Percentiles rank a stretch among this genome's conserved stretches.
Conservation (phyloP, 2,797 vertebrate species). For the Eulemur mongoz region DNA sequence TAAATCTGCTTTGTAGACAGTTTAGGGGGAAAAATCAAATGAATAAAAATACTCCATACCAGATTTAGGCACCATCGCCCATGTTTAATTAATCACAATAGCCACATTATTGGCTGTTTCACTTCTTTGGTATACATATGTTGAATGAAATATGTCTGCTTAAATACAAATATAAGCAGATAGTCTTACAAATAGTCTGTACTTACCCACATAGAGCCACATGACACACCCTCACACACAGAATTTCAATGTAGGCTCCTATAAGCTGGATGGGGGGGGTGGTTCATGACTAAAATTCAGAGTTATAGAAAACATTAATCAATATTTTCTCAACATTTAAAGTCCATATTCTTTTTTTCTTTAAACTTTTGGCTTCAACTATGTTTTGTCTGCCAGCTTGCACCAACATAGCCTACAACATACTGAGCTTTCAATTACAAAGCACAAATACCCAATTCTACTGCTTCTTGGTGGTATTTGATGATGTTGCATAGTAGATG, state of each 20-base stretch:
- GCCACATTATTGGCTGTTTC: conserved; percentile 3
- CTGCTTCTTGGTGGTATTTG: neutral
- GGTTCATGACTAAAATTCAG: neutral
- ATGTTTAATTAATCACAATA: conserved; percentile 20
- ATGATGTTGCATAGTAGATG: neutral
- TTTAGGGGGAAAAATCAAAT: neutral
- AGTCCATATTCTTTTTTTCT: neutral
- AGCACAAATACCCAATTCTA: neutral
- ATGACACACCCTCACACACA: neutral
- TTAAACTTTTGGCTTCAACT: conserved; percentile 30
- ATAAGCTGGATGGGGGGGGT: neutral
- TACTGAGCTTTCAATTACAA: neutral
- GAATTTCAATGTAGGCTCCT: conserved; percentile 28
- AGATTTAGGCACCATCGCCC: neutral
- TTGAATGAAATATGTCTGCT: conserved; percentile 34
- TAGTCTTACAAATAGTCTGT: neutral
- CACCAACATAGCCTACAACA: neutral
- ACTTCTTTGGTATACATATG: conserved; percentile 22
- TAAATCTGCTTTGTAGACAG: conserved; percentile 20
- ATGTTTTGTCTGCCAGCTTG: neutral
- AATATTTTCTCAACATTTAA: conserved; percentile 52
- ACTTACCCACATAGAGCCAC: neutral
- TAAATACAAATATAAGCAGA: no score
- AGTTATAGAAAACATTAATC: conserved; percentile 39
- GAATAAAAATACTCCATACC: neutral